Evolutionary conservation across 2,888 invertebrate species (phyloP).

Genomic region (Scaptodrosophila latifasciaeformis): DNA sequence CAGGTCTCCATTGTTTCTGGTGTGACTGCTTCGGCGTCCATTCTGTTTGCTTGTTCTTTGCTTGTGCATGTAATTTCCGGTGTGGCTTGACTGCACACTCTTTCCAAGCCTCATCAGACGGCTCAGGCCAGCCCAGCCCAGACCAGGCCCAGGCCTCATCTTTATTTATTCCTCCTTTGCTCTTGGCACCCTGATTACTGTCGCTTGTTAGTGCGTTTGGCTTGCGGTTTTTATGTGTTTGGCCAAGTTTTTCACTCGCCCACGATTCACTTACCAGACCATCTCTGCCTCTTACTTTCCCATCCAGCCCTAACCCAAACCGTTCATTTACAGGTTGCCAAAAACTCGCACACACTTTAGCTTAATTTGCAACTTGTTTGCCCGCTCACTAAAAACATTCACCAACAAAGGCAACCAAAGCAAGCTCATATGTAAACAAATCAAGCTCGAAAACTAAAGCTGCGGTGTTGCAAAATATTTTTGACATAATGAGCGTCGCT

Average conservation of each 20-base stretch:
- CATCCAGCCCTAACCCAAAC: too few species aligned
- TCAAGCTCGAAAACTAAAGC: constrained; percentile 57
- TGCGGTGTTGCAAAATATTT: constrained; percentile 34
- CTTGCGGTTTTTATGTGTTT: constrained; percentile 50
- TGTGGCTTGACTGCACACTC: not conserved
- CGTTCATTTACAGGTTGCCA: constrained; percentile 50
- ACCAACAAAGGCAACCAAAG: constrained; percentile 20
- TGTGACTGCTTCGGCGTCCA: too few species aligned
- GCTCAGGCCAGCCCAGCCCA: too few species aligned
- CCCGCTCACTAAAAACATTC: constrained; percentile 50
- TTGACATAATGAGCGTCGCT: constrained; percentile 55
- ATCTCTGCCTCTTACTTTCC: not conserved
- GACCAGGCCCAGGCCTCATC: too few species aligned
- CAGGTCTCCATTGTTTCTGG: constrained; percentile 15
- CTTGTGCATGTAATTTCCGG: constrained; percentile 56
- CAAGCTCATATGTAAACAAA: constrained; percentile 56
- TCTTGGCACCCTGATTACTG: constrained; percentile 47
- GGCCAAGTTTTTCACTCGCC: constrained; percentile 29
- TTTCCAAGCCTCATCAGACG: too few species aligned
- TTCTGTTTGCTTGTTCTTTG: constrained; percentile 37
- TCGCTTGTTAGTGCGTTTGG: constrained; percentile 60
- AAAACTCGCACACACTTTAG: constrained; percentile 59
- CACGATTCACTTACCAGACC: too few species aligned
- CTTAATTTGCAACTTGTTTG: constrained; percentile 65
- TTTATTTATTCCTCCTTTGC: too few species aligned